Evolutionary conservation across 1,140 invertebrate genomes (phyloP).

Genomic region (Riptortus pedestris): DNA sequence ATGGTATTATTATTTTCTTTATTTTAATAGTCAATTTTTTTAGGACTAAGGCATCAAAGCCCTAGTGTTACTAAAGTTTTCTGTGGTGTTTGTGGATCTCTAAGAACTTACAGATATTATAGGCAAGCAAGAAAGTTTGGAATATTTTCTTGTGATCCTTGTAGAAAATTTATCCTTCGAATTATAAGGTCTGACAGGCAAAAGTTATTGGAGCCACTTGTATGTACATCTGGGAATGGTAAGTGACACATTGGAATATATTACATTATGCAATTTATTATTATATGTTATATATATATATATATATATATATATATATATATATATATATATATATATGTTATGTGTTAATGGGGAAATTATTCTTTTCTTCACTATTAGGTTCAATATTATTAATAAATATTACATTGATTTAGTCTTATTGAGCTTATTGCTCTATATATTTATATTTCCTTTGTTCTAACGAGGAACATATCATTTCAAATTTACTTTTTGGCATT

Average conservation of each 20-base stretch:
- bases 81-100: constrained; percentile 67
- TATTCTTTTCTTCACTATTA: too few species aligned
- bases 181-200: constrained; percentile 41
- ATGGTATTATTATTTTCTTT: neutral
- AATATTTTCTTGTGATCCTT: constrained; percentile 73
- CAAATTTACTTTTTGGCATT: too few species aligned
- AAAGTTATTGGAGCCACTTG: constrained; percentile 15
- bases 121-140: constrained; percentile 71
- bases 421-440: too few species aligned
- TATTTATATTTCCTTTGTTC: too few species aligned
- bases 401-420: too few species aligned
- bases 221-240: constrained; percentile 25
- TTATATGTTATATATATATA: neutral
- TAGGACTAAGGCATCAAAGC: constrained; percentile 36
- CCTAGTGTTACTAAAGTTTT: constrained; percentile 48
- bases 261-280: neutral
- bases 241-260: neutral
- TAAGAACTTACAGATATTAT: constrained; percentile 62
- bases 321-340: neutral
- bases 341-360: neutral
- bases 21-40: constrained; percentile 31
- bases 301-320: neutral
- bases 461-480: too few species aligned
- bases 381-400: too few species aligned
- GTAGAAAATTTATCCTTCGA: constrained; percentile 74